Base-by-base conservation (phyloP, 2,888 invertebrate genomes). In the Leptopterna dolabrata region DNA sequence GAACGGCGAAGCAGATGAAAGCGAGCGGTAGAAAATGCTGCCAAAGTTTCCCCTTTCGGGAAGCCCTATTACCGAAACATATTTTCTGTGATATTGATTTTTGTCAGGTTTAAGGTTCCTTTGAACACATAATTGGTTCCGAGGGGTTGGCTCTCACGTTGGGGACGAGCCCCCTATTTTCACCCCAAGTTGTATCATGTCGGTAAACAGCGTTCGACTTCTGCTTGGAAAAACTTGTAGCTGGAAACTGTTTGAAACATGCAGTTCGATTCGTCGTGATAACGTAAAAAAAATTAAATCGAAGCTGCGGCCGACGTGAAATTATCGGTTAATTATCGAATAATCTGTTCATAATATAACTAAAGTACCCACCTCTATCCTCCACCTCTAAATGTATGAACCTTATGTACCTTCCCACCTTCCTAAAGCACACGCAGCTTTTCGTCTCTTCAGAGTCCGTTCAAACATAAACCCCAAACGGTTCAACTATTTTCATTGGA, bases 41-140 rank as follows among this genome's bases (percentile, higher is more conserved):
- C n/a, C 4, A 13, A 73, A 29, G 16, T 73, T 73, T 29, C 30
- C 29, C 30, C 29, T 16, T 71, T 71, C 19, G 29, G 29, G 29
- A 71, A 71, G 29, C 27, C 36, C 73, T 36, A 16, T 16, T 36
- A 13, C 36, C 73, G 73, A 30, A 73, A 73, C 81, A 81, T 81
- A 47, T 81, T 81, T 81, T 47, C 81, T 47, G 81, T 29, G 45
- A 47, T 81, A 81, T 81, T 81, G 81, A 81, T 81, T 81, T 81
- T 81, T 27, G 81, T 81, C 47, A 47, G 47, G 81, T 81, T 55
- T 81, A 29, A 45, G 45, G 81, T 81, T 47, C 81, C 81, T 81
- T 81, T 81, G 81, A 81, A 81, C 81, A 19, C 45, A 51, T 81
- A 81, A 81, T 81, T 81, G 81, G 81, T 81, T 81, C 47, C 1